phyloP scores from a whole-genome alignment of 2,888 invertebrate genomes.

The Drosophila ezoana region DNA sequence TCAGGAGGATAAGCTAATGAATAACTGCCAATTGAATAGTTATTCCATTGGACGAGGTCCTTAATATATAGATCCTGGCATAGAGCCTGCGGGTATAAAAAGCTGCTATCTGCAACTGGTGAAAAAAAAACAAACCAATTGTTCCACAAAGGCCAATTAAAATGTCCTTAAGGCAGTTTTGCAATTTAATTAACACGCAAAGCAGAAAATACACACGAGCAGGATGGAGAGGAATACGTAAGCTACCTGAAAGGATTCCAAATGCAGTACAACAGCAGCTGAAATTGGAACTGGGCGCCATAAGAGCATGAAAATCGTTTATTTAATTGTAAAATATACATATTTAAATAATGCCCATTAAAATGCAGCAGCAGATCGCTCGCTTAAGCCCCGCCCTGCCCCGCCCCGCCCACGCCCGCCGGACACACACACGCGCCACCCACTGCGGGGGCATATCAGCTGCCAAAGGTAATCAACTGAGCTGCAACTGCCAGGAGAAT shows the following conservation, averaged over 20 bases:
- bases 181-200: slow-evolving; percentile 77
- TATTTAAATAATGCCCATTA: slow-evolving; percentile 78
- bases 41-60: not conserved
- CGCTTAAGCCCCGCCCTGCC: slow-evolving; percentile 50
- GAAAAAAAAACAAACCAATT: slow-evolving; percentile 9
- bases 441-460: slow-evolving; percentile 50
- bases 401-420: slow-evolving; percentile 17
- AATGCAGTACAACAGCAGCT: slow-evolving; percentile 23
- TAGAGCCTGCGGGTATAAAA: not conserved
- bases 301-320: slow-evolving; percentile 70
- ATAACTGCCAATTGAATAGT: not conserved
- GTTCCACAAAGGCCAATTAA: slow-evolving; percentile 73
- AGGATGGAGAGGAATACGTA: slow-evolving; percentile 6
- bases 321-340: slow-evolving; percentile 81
- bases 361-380: slow-evolving; percentile 63
- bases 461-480: slow-evolving; percentile 77
- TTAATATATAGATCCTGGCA: not conserved
- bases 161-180: slow-evolving; percentile 71
- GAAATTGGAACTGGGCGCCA: slow-evolving; percentile 38
- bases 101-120: not conserved
- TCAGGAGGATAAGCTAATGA: not conserved
- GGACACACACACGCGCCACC: not conserved
- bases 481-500: slow-evolving; percentile 31
- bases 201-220: slow-evolving; percentile 31
- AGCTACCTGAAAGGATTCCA: slow-evolving; percentile 29